These are phyloP conservation scores for Clarias pachynema DNA, from an alignment of 2,797 vertebrate species.

Conservation along the genomic window DNA sequence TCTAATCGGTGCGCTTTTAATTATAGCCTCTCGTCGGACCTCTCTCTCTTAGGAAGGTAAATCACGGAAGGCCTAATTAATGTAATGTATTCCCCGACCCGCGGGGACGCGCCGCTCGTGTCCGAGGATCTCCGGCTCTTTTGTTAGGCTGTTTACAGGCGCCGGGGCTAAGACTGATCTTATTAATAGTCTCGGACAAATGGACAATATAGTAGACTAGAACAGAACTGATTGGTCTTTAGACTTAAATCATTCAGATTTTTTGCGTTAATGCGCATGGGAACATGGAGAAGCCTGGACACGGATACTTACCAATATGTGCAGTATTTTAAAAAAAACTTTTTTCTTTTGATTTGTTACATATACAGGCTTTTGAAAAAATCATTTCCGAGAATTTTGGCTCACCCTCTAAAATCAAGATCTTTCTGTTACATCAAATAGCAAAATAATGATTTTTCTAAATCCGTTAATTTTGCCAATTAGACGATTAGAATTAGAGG, in stretches of 20 bases:
- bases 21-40: slow-evolving; percentile 94
- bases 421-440: too few relatives aligned
- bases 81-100: slow-evolving; percentile 99
- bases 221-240: background rate
- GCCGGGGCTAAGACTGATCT: slow-evolving; percentile 72
- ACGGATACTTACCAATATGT: background rate
- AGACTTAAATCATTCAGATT: background rate
- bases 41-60: slow-evolving; percentile 88
- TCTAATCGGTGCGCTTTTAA: slow-evolving; percentile 95
- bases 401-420: too few relatives aligned
- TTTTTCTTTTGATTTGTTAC: background rate
- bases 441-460: too few relatives aligned
- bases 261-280: background rate
- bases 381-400: too few relatives aligned
- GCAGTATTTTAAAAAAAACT: background rate
- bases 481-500: too few relatives aligned
- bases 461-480: too few relatives aligned
- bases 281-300: background rate
- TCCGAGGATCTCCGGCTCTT: slow-evolving; percentile 76
- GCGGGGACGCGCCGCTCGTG: slow-evolving; percentile 83
- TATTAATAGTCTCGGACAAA: slow-evolving; percentile 79
- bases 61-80: slow-evolving; percentile 99
- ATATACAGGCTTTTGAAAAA: too few relatives aligned
- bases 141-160: slow-evolving; percentile 75
- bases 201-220: slow-evolving; percentile 47